Base-by-base conservation (phyloP, 2,888 invertebrate genomes). In the Aphidoletes aphidimyza region DNA sequence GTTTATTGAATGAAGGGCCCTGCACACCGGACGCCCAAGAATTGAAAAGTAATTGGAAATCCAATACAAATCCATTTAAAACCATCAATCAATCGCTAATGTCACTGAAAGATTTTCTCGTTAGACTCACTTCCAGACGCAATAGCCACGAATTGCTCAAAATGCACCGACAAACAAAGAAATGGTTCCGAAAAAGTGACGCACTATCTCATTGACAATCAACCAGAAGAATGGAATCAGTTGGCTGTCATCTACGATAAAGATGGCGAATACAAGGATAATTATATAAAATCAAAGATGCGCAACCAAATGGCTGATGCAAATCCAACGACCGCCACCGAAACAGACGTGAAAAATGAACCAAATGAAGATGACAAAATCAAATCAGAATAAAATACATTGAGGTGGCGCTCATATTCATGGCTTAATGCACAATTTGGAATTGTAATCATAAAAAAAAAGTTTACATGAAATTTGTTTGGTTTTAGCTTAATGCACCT, bases 1-100 rank as follows among this genome's bases (percentile, higher is more conserved):
- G 95, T 87, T 87, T 95, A 54, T 88, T 94, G 87, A 92, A 92
- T 0, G 90, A 89, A 85, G 93, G 93, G 17, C 92, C 91, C 78
- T 95, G 95, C 88, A 94, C 92, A 1, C 91, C 94, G 17, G 94
- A 95, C 87, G 94, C 92, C 85, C 92, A 92, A 87, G 93, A 93
- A 89, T 89, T 95, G 0, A 95, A 94, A 91, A 91, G 95, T 95
- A 83, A 45, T n/a, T 34, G 34, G 22, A 78, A 85, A 83, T 22
- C 37, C 30, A n/a, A 83, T 36, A 42, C 22, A 30, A 69, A 37
- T 81, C 37, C 81, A 36, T 81, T 37, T 81, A 37, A 81, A 37
- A 22, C 8, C n/a, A 81, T 83, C 30, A n/a, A 9, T 11, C 30
- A 83, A 83, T 30, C 83, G 83, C 14, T 83, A 11, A 54, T 17